Base-by-base conservation (phyloP, 2,797 vertebrate genomes). In the Rhyacichthys aspro region DNA sequence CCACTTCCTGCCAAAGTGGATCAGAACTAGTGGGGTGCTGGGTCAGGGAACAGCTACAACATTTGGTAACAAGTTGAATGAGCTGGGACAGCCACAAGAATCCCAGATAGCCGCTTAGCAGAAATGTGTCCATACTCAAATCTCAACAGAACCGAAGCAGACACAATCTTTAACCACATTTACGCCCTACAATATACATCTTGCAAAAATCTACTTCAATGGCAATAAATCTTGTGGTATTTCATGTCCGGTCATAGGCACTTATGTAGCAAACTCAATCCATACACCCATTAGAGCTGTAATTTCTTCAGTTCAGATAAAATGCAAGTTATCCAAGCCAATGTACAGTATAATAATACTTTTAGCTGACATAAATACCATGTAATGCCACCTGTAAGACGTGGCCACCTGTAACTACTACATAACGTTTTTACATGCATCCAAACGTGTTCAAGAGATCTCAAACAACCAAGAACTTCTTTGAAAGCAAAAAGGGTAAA, bases 401-500 rank as follows among this genome's bases (percentile, higher is more conserved):
- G 4, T 28, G 7, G 4, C n/a, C n/a, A n/a, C 1, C 4, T 38
- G 4, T 11, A 38, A 38, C 11, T 8, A 11, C 18, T 17, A 12
- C n/a, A 49, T 32, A 19, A 39, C n/a, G 43, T 7, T 8, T 76
- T 81, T 70, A 60, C 44, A 16, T 57, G 59, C 80, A 82, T 86
- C 86, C 78, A 88, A 82, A 74, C 47, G 62, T 57, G 70, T 60
- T 83, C 82, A 84, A 89, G 84, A 87, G 74, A 83, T 38, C 49
- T 70, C 49, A 72, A 55, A 43, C 28, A 3, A 68, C 74, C 67
- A 74, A 80, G 79, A 88, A 89, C 75, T 88, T 87, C 85, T 72
- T 74, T 83, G 85, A 88, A 89, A 88, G 81, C 74, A 80, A 86
- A 87, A 86, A 85, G 79, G 78, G 77, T 86, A 83, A 56, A 75